Base-by-base conservation (phyloP, 2,797 vertebrate genomes). In the Chaenodraco wilsoni region DNA sequence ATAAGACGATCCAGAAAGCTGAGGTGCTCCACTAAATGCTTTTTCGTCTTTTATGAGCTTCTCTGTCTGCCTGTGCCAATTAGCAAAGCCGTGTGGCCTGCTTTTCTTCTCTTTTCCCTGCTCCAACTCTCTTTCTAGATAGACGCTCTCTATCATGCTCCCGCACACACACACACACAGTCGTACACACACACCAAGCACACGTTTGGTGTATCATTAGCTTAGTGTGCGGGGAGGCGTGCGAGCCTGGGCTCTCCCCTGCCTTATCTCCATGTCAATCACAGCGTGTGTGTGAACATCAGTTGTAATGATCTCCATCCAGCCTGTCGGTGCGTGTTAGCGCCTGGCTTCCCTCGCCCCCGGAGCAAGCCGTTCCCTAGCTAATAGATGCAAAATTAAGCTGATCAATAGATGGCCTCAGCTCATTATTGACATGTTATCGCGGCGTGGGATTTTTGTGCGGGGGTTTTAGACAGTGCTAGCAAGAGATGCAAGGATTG, bases 381-480 rank as follows among this genome's bases (percentile, higher is more conserved):
- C 91, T 94, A 94, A 94, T 94, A 94, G 93, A 94, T 94, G 93
- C 93, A 91, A 93, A 94, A 94, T 94, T 92, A 93, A 92, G 90
- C 91, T 93, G 92, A 94, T 94, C 93, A 94, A 94, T 94, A 93
- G 92, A 93, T 93, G 91, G 92, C 91, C 93, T 92, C 88, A 79
- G 92, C 92, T 94, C 92, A 91, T 94, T 94, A 94, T 94, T 91
- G 93, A 94, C 91, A 88, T 71, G 88, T 89, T 93, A 93, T 93
- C 88, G 76, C 82, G 88, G 91, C 87, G 90, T 93, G 93, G 92
- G 91, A 93, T 93, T 94, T 93, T 91, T 84, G 88, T 90, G 83
- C 46, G 44, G 83, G 78, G 79, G 76, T 84, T 88, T 89, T 81
- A 74, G 77, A 76, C 68, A 52, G 83, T 81, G 74, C 58, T 75